These are phyloP conservation scores for Rugalucina vietnamica DNA, from an alignment of 2,888 invertebrate genomes.

Conservation along the genomic window DNA sequence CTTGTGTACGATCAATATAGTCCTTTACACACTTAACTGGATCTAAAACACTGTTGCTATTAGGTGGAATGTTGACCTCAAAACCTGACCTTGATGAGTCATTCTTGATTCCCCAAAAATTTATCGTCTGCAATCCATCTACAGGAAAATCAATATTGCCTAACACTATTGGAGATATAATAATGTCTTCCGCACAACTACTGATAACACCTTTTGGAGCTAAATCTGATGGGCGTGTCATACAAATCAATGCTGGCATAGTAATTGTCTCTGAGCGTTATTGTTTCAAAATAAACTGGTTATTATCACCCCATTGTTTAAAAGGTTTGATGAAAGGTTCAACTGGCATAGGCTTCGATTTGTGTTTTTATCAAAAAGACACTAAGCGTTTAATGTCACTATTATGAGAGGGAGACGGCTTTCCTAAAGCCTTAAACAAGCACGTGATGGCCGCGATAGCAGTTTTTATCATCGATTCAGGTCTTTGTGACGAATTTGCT, in stretches of 20 bases:
- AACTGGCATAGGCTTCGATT: conserved; percentile 16
- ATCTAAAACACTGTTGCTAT: background rate
- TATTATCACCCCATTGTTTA: background rate
- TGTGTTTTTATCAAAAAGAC: background rate
- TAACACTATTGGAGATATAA: background rate
- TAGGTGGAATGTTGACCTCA: conserved; percentile 17
- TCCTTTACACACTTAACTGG: conserved; percentile 8
- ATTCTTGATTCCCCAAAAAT: conserved; percentile 28
- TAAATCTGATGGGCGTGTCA: conserved; percentile 21
- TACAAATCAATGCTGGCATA: background rate
- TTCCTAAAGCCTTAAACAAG: background rate
- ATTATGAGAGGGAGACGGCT: background rate
- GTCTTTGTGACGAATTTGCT: background rate
- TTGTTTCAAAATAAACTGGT: background rate
- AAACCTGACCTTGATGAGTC: conserved; percentile 18
- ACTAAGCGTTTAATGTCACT: background rate
- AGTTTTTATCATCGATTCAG: background rate
- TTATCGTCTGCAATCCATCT: conserved; percentile 21
- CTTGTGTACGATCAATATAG: background rate
- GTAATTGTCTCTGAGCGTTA: background rate
- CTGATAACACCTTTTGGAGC: conserved; percentile 10
- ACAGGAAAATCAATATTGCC: background rate
- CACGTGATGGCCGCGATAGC: background rate
- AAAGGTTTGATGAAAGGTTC: background rate
- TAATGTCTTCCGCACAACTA: background rate